Evolutionary conservation across 1,140 invertebrate genomes (phyloP), one percentile per base, ranked within the genome.

Genomic region (Papilio xuthus): DNA sequence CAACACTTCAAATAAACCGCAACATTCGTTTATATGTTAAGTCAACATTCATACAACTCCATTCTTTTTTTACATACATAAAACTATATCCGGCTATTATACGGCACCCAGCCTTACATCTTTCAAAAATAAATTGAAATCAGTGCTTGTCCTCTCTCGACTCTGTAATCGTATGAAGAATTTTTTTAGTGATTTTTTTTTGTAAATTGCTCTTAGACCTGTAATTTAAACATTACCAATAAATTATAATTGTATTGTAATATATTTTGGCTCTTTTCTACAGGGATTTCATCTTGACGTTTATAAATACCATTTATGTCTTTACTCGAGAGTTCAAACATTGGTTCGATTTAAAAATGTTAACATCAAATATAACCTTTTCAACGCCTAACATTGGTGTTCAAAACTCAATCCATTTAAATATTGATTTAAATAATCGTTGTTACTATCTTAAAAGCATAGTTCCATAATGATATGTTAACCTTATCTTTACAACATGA

Each of bases 1-100:
- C 60, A 79, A 75, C 42, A 50, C 47, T 44, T 72, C 70, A 72
- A 72, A 67, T 28, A 32, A 32, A 67, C 60, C 60, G 26, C 60
- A 56, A 20, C n/a, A 26, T 26, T 67, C 3, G 12, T 63, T 23
- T 63, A 0, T 28, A 28, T 67, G 60, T 28, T 67, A 60, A 60
- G 56, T 26, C 23, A 60, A 60, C 56, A 26, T 56, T 23, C 18
- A 20, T 23, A 60, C 4, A 26, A 26, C 26, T 60, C 23, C 7
- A 15, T 60, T 60, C 9, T 12, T 60, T 60, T 23, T 23, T 60
- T 60, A 10, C 18, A 50, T 6, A 50, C 15, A 18, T 60, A 53
- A 20, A n/a, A 53, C 6, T 4, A 4, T 47, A 15, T 15, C 32
- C 32, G 15, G 13, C 53, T 60, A 60, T 23, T 60, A 23, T n/a